Percentiles rank a stretch among this genome's conserved stretches.
phyloP scores from a whole-genome alignment of 2,888 invertebrate species.

The Drosophila quasianomalipes region DNA sequence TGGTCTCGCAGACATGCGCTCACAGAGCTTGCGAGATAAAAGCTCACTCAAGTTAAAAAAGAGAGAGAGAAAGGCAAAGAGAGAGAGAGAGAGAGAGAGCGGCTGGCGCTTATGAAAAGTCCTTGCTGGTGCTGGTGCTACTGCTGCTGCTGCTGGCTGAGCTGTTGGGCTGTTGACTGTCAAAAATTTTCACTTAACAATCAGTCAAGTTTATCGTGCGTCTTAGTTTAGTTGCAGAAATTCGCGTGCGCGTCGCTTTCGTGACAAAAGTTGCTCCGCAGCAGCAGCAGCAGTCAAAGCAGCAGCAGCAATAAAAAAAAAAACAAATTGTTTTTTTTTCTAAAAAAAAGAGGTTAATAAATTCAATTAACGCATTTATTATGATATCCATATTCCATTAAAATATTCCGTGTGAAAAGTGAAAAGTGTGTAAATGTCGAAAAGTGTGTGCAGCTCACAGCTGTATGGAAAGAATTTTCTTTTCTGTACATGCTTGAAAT shows the following conservation, averaged over 20 bases:
- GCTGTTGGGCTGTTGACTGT: slow-evolving; percentile 67
- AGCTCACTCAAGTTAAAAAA: slow-evolving; percentile 45
- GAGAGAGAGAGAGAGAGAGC: slow-evolving; percentile 1
- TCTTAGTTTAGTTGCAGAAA: slow-evolving; percentile 70
- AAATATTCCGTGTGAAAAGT: slow-evolving; percentile 16
- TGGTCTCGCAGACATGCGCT: slow-evolving; percentile 57
- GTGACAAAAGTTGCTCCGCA: slow-evolving; percentile 36
- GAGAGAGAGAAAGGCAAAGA: slow-evolving; percentile 1
- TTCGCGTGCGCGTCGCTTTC: slow-evolving; percentile 44
- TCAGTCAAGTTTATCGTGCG: slow-evolving; percentile 80
- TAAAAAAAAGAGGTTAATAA: slow-evolving; percentile 38
- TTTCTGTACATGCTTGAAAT: slow-evolving; percentile 55
- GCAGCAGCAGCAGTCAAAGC: slow-evolving; percentile 40
- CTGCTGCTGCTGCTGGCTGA: slow-evolving; percentile 35
- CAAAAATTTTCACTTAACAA: slow-evolving; percentile 74
- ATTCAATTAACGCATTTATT: slow-evolving; percentile 20
- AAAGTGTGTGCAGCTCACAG: slow-evolving; percentile 16
- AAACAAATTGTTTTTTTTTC: slow-evolving; percentile 3
- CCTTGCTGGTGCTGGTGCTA: slow-evolving; percentile 55
- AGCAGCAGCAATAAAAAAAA: slow-evolving; percentile 30
- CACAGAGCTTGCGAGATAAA: slow-evolving; percentile 41
- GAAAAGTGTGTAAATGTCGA: slow-evolving; percentile 2
- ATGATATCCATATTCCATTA: slow-evolving; percentile 6
- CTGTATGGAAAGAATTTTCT: slow-evolving; percentile 37
- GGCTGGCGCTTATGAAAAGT: slow-evolving; percentile 47